Base-by-base conservation (phyloP, 2,113 vertebrate genomes). In the Thunnus thynnus region DNA sequence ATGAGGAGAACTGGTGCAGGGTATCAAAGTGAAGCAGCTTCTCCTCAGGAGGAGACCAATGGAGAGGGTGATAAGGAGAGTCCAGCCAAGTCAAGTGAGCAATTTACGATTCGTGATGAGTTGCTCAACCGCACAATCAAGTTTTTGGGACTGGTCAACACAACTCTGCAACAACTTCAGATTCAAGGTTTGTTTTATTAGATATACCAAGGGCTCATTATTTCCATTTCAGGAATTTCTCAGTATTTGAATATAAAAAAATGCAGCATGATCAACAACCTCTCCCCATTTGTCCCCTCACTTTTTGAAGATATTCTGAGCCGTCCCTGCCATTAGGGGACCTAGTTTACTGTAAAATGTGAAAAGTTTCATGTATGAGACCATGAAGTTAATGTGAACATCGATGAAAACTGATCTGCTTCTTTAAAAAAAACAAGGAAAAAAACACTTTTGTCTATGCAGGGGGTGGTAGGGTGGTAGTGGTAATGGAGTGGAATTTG, bases 111-210 rank as follows among this genome's bases (percentile, higher is more conserved):
- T 14, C 91, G 94, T 0, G 95, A 95, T 48, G 96, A 97, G 41
- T 84, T 96, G 71, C 90, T 97, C 18, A 95, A 95, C 89, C 95
- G 92, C 32, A 61, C 88, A 1, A 90, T 96, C 82, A 97, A 97
- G 69, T 96, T 94, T 63, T 78, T 92, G 7, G 90, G 36, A 50
- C 82, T 90, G 58, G 85, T 96, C 80, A 94, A 95, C 41, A 89
- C 87, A 46, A 94, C 88, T 17, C 17, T 95, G 17, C 96, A 95
- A 50, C 94, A 96, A 27, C 88, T 95, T 5, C 94, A 97, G 56
- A 91, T 95, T 3, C 95, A 96, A 92, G 96, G 97, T 91, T 5
- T 91, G 90, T 66, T 51, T 72, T 20, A 44, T 55, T 32, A 32
- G 4, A 25, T 7, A 9, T 4, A 68, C 36, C 9, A 55, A 56